Evolutionary conservation across 2,888 invertebrate species (phyloP).

Genomic region (Nemotelus nigrinus): DNA sequence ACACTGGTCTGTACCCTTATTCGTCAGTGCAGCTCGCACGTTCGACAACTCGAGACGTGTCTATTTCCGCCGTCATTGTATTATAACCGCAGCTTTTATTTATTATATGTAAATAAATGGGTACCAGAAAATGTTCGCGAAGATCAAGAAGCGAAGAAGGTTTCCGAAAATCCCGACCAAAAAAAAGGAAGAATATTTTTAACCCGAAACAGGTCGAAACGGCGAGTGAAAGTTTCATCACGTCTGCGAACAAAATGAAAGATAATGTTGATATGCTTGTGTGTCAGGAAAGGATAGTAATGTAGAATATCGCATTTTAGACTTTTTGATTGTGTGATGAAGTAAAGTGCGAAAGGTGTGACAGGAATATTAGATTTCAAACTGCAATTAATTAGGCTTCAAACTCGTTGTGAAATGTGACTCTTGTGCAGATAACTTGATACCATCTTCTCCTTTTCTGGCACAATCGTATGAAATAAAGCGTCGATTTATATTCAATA

Average conservation of each 20-base stretch:
- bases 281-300: no score
- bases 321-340: not conserved
- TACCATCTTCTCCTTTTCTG: slow-evolving; percentile 13
- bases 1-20: no score
- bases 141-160: not conserved
- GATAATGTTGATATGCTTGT: slow-evolving; percentile 1
- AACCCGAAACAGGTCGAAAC: slow-evolving; percentile 35
- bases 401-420: slow-evolving; percentile 5
- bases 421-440: not conserved
- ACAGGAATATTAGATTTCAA: slow-evolving; percentile 7
- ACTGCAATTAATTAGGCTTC: slow-evolving; percentile 3
- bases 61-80: not conserved
- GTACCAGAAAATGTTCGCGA: no score
- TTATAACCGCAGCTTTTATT: slow-evolving; percentile 3
- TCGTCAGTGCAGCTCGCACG: no score
- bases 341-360: slow-evolving; percentile 9
- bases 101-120: not conserved
- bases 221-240: no score
- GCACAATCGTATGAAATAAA: slow-evolving; percentile 24
- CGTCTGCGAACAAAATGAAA: not conserved
- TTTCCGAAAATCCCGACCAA: slow-evolving; percentile 6
- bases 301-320: no score
- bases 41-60: not conserved
- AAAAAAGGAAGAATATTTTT: slow-evolving; percentile 36
- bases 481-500: not conserved